Evolutionary conservation across 2,797 vertebrate genomes (phyloP).

Genomic region (Cuniculus paca): DNA sequence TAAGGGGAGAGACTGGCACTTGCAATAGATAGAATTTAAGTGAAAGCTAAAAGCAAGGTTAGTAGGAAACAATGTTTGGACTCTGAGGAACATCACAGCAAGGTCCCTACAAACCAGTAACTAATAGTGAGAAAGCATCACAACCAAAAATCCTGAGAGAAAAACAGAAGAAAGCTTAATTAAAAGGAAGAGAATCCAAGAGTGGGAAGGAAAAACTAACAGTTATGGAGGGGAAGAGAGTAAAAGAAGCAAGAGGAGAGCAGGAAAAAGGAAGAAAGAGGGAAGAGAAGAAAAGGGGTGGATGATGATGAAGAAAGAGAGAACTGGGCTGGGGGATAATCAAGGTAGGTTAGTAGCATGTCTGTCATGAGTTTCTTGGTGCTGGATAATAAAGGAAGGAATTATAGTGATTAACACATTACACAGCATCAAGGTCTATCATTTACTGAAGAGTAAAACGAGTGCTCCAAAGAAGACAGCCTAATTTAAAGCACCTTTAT

Average conservation of each 20-base stretch:
- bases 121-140: background rate
- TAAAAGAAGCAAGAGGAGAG: background rate
- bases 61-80: background rate
- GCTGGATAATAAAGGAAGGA: background rate
- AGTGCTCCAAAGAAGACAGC: slow-evolving; percentile 2
- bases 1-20: background rate
- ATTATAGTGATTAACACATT: slow-evolving; percentile 74
- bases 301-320: no score
- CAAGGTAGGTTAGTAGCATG: background rate
- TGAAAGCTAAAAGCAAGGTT: slow-evolving; percentile 17
- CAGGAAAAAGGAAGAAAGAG: background rate
- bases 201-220: background rate
- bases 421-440: slow-evolving; percentile 59
- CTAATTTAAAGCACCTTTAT: slow-evolving; percentile 40
- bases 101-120: background rate
- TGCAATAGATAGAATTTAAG: background rate
- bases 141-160: background rate
- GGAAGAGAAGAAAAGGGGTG: background rate
- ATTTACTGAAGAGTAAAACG: slow-evolving; percentile 59
- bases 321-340: no score
- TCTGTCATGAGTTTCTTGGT: slow-evolving; percentile 58
- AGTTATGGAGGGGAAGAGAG: background rate
- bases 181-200: slow-evolving; percentile 8
- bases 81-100: slow-evolving; percentile 8
- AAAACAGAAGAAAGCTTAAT: background rate